Evolutionary conservation across 2,888 invertebrate species (phyloP).

Genomic region (Phyllotreta cruciferae): DNA sequence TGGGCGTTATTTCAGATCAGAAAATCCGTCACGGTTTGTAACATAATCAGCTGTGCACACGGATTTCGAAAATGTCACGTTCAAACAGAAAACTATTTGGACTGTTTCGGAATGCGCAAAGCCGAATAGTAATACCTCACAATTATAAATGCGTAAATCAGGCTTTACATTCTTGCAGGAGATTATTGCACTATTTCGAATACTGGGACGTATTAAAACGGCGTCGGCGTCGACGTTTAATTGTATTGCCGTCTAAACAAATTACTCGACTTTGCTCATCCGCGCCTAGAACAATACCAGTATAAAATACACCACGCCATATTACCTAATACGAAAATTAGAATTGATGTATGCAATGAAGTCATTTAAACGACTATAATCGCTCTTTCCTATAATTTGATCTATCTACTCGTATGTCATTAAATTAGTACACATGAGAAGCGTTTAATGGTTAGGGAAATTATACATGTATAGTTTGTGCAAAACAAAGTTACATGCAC

Average conservation of each 20-base stretch:
- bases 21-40: background rate
- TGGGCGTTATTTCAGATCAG: too few species aligned
- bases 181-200: constrained; percentile 20
- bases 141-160: constrained; percentile 23
- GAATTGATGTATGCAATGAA: too few species aligned
- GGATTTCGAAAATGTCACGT: constrained; percentile 14
- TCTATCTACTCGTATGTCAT: too few species aligned
- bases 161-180: constrained; percentile 6
- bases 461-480: too few species aligned
- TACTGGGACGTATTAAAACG: constrained; percentile 17
- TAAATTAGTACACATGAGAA: too few species aligned
- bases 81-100: constrained; percentile 17
- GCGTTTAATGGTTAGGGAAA: too few species aligned
- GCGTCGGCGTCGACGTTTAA: constrained; percentile 12
- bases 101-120: constrained; percentile 6
- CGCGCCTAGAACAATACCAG: background rate
- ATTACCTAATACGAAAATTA: too few species aligned
- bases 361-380: too few species aligned
- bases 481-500: too few species aligned
- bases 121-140: constrained; percentile 16
- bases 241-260: constrained; percentile 19
- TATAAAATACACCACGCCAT: too few species aligned
- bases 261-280: constrained; percentile 10
- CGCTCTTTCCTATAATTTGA: too few species aligned
- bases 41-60: constrained; percentile 10